Base-by-base conservation (phyloP, 2,797 vertebrate genomes). In the Danio tinwini region DNA sequence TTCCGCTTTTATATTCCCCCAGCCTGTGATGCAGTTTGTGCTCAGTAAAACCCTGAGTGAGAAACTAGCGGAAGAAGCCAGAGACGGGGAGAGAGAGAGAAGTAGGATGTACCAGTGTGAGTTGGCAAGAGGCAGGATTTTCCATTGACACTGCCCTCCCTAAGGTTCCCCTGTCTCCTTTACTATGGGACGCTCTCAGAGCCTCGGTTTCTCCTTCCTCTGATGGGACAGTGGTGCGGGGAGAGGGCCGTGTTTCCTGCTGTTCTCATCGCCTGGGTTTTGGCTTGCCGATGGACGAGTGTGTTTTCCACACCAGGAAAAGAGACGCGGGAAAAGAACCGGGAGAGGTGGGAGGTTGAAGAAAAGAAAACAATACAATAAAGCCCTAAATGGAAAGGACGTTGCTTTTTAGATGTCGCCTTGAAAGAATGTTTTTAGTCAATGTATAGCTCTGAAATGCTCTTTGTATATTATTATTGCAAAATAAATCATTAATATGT, bases 81-180 rank as follows among this genome's bases (percentile, higher is more conserved):
- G 88, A 85, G 89, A 85, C 44, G 9, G 6, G 56, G 47, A 56
- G 21, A 81, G 68, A 58, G 7, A 56, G 47, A 56, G 21, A 81
- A 91, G 89, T 86, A 90, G 90, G 92, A 92, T 93, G 91, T 92
- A 92, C 92, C 93, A 92, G 90, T 91, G 91, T 90, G 86, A 93
- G 89, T 92, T 94, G 93, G 93, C 93, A 94, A 88, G 79, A 49
- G 83, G 78, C 85, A 88, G 93, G 90, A 88, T 89, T 94, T 94
- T 94, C 93, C 93, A 92, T 88, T 88, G 88, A 89, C 89, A 90
- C 29, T 82, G 86, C 87, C 88, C 90, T 91, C 91, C 86, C 89
- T 37, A 82, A 83, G 88, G 88, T 71, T 87, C 84, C 73, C 65
- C 45, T 5, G 62, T 70, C 80, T 79, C 62, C 71, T 65, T 44